These are phyloP conservation scores for Mya arenaria DNA, from an alignment of 1,140 invertebrate species.

Conservation along the genomic window DNA sequence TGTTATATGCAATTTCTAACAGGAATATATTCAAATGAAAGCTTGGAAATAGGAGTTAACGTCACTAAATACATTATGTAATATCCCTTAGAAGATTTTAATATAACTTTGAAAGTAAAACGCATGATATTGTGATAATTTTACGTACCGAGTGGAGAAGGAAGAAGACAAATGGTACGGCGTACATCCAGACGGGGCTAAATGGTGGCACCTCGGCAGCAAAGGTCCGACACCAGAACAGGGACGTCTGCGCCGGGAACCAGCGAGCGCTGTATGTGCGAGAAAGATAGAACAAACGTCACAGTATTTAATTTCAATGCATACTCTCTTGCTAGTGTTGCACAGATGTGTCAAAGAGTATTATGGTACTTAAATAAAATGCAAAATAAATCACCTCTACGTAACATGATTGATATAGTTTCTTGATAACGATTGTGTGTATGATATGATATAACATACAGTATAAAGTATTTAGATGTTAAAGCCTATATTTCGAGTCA, in stretches of 20 bases:
- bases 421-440: too few species aligned
- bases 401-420: too few species aligned
- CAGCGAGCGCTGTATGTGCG: constrained; percentile 66
- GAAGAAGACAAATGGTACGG: constrained; percentile 66
- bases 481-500: too few species aligned
- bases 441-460: too few species aligned
- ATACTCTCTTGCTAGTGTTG: too few species aligned
- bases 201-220: constrained; percentile 36
- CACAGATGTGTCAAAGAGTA: too few species aligned
- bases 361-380: too few species aligned
- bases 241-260: constrained; percentile 67
- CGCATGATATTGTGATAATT: neutral
- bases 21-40: neutral
- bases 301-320: too few species aligned
- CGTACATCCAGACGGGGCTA: constrained; percentile 47
- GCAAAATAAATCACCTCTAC: too few species aligned
- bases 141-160: constrained; percentile 71
- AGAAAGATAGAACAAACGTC: too few species aligned
- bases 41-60: too few species aligned
- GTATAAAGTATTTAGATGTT: too few species aligned
- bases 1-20: neutral
- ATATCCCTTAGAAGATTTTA: neutral
- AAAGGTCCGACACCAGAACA: constrained; percentile 66
- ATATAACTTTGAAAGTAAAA: neutral
- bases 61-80: neutral